These are phyloP conservation scores for Rhamphomyia laevipes DNA, from an alignment of 2,888 invertebrate genomes.

Conservation along the genomic window DNA sequence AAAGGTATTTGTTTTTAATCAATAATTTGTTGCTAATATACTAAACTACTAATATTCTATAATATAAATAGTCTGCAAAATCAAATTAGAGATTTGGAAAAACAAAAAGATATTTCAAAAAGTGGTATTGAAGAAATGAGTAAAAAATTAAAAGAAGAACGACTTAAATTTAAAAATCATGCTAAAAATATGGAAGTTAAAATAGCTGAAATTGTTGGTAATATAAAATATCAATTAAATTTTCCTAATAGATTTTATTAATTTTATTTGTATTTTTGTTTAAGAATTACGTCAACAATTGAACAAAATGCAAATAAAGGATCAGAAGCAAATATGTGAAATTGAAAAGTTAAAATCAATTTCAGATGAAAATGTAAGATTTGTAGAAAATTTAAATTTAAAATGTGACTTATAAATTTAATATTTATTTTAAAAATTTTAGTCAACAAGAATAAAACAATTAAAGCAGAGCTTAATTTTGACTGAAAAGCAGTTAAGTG, in stretches of 20 bases:
- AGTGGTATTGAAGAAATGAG: conserved; percentile 26
- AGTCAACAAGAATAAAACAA: conserved; percentile 12
- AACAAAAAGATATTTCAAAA: conserved; percentile 29
- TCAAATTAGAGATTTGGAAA: conserved; percentile 29
- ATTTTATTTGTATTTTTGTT: conserved; percentile 5
- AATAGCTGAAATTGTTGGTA: conserved; percentile 27
- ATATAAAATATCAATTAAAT: neutral
- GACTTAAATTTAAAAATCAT: conserved; percentile 25
- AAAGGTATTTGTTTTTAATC: conserved; percentile 19
- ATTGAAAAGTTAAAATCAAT: conserved; percentile 23
- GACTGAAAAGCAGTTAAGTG: conserved; percentile 29
- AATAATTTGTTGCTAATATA: neutral
- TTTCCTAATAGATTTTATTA: neutral
- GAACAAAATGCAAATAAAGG: conserved; percentile 22
- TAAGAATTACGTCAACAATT: conserved; percentile 25
- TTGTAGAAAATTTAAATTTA: neutral
- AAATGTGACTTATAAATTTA: neutral
- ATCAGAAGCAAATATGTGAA: conserved; percentile 24
- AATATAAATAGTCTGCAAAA: conserved; percentile 26
- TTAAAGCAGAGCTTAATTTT: conserved; percentile 31
- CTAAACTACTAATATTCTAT: neutral
- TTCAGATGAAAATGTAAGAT: conserved; percentile 28
- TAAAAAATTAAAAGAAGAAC: conserved; percentile 29
- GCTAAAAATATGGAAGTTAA: conserved; percentile 29
- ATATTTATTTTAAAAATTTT: neutral